A percentile compares a stretch with the other conserved stretches of the same genome.
These are phyloP conservation scores for Mormoops blainvillei DNA, from an alignment of 2,113 vertebrate genomes.

Conservation along the genomic window DNA sequence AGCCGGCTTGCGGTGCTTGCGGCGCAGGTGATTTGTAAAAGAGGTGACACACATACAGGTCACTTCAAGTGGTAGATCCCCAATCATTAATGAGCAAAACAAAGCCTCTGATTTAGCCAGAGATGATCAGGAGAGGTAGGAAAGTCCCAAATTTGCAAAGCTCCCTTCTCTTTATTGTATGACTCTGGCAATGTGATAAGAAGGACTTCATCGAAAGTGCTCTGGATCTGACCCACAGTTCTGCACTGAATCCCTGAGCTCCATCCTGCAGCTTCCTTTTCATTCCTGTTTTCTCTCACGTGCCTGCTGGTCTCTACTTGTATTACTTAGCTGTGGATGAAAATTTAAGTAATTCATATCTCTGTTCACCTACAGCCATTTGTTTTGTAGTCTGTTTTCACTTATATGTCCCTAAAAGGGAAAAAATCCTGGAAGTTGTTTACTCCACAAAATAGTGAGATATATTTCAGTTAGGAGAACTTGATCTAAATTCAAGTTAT, in stretches of 20 bases:
- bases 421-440: not conserved
- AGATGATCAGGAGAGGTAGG: not conserved
- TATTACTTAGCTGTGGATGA: conserved; percentile 28
- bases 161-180: not conserved
- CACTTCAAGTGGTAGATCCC: not conserved
- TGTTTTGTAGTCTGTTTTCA: not conserved
- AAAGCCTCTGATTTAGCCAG: not conserved
- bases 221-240: conserved; percentile 26
- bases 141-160: not conserved
- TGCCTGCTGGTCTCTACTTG: conserved; percentile 39
- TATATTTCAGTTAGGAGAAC: not conserved
- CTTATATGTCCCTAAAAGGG: not conserved
- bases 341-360: not conserved
- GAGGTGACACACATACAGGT: not conserved
- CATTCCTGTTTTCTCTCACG: conserved; percentile 47
- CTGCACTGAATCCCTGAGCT: conserved; percentile 60
- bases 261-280: conserved; percentile 56
- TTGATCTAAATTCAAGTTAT: not conserved
- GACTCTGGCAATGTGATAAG: conserved; percentile 57
- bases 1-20: not conserved
- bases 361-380: conserved; percentile 44
- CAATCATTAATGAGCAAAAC: not conserved
- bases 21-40: not conserved
- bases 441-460: not conserved
- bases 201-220: conserved; percentile 50